These are phyloP conservation scores for Morpho achilles DNA, from an alignment of 2,888 invertebrate species.

Conservation along the genomic window DNA sequence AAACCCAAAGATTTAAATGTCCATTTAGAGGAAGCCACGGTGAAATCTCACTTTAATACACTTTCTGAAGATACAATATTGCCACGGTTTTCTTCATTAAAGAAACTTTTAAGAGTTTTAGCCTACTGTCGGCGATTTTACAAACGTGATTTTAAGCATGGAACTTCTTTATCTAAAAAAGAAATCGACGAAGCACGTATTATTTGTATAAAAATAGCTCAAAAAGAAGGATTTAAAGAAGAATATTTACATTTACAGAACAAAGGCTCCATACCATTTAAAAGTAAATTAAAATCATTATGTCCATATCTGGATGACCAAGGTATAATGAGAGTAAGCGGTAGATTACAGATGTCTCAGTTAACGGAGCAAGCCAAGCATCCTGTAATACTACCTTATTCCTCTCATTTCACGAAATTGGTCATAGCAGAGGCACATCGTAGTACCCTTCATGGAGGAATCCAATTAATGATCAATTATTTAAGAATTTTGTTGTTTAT, in stretches of 20 bases:
- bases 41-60: not conserved
- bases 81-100: constrained; percentile 5
- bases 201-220: constrained; percentile 19
- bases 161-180: constrained; percentile 5
- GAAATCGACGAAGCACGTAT: constrained; percentile 11
- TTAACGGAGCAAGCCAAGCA: constrained; percentile 23
- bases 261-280: not conserved
- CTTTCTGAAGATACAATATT: constrained; percentile 2
- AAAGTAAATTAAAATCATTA: constrained; percentile 20
- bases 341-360: constrained; percentile 26
- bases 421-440: too few relatives aligned
- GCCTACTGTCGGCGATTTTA: constrained; percentile 21
- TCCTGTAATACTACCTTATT: constrained; percentile 30
- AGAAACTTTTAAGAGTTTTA: constrained; percentile 12
- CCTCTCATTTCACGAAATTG: constrained; percentile 21
- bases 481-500: not conserved
- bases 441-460: too few relatives aligned
- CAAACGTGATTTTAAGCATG: not conserved
- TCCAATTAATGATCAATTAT: constrained; percentile 27
- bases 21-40: not conserved
- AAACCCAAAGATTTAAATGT: constrained; percentile 2
- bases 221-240: constrained; percentile 6
- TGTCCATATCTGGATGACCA: constrained; percentile 28
- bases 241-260: too few relatives aligned
- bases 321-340: constrained; percentile 31